Evolutionary conservation across 37 sponge, comb jelly and placozoan genomes (phyloP), one percentile per base, ranked within the genome.

Genomic region (Chondrosia reniformis): DNA sequence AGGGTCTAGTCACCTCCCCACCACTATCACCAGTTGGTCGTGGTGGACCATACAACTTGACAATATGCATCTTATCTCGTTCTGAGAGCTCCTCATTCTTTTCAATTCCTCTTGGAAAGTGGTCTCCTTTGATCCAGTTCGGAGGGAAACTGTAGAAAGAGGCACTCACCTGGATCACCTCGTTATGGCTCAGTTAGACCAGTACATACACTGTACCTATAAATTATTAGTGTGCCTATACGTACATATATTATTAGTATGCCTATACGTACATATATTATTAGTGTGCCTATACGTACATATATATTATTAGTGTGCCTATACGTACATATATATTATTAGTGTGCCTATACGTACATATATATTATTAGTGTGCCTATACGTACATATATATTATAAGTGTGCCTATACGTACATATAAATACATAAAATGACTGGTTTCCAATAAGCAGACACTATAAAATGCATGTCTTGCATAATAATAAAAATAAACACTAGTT

Each of bases 51-150:
- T 85, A 85, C 69, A 85, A 69, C 21, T 79, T 56, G 33, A 42
- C 69, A 3, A 85, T 46, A 39, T 85, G 86, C 8, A 67, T 78
- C 76, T 80, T 85, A 71, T 85, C 86, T 28, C 63, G 49, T 8
- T 27, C 57, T 7, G 86, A 85, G 21, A 85, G 75, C 33, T 85
- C 86, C 2, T 30, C 62, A 62, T 85, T 85, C 33, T 78, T 36
- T 13, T 65, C 76, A 38, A 85, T 85, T 1, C 86, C 86, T 0
- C 72, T 61, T 9, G 86, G 86, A 45, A 73, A 80, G 0, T 67
- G 80, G 41, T 80, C 45, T 33, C 86, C 86, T 34, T 80, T 85
- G 76, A 85, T 85, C 86, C 86, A 85, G 0, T 74, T 67, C 21
- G 80, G 80, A 55, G 86, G 86, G 36, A 85, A 85, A 36, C 86